phyloP scores from a whole-genome alignment of 2,888 invertebrate genomes.

The Timema cristinae region DNA sequence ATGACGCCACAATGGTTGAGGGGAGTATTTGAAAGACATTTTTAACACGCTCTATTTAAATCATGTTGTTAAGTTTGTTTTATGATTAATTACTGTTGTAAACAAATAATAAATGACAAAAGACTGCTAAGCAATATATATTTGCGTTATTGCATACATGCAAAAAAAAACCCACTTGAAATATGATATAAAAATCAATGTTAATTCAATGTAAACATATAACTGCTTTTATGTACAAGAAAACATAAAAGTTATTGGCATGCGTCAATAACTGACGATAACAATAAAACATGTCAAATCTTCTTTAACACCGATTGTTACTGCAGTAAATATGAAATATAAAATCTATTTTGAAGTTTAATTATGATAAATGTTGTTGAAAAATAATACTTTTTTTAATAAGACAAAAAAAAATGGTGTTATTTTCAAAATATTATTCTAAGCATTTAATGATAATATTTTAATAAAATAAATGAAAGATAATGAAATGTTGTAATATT shows the following conservation, averaged over 20 bases:
- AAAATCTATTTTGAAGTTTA: constrained; percentile 25
- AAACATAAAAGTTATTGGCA: neutral
- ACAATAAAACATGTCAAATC: neutral
- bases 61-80: constrained; percentile 19
- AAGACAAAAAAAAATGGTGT: constrained; percentile 18
- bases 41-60: neutral
- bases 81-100: constrained; percentile 4
- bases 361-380: constrained; percentile 20
- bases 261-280: neutral
- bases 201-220: neutral
- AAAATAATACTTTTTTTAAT: constrained; percentile 21
- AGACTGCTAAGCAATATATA: constrained; percentile 21
- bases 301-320: constrained; percentile 9
- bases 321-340: constrained; percentile 14
- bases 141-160: constrained; percentile 9
- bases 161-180: constrained; percentile 14
- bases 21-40: too few species aligned
- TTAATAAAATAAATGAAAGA: neutral
- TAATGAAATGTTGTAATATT: constrained; percentile 11
- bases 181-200: neutral
- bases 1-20: too few species aligned
- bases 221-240: neutral
- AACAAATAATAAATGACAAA: constrained; percentile 6
- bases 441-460: constrained; percentile 24
- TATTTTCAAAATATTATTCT: constrained; percentile 24